These are phyloP conservation scores for Amphiduros pacificus DNA, from an alignment of 2,888 invertebrate genomes.

Conservation along the genomic window DNA sequence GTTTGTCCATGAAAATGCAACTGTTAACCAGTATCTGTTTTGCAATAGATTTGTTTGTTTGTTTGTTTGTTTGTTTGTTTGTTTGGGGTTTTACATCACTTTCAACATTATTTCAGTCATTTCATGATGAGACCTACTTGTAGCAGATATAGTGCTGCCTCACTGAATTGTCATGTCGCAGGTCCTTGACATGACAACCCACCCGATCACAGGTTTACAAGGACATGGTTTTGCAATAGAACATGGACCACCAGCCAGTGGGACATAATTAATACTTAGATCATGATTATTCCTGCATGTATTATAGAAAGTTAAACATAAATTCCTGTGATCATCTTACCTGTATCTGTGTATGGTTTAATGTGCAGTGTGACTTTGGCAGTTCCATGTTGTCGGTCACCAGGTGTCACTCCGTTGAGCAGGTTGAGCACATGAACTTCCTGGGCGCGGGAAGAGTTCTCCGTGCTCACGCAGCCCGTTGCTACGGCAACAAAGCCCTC, in stretches of 20 bases:
- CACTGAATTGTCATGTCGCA: too few species aligned
- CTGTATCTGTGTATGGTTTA: background rate
- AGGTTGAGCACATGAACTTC: background rate
- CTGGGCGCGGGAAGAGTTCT: background rate
- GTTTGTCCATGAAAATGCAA: too few species aligned
- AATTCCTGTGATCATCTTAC: background rate
- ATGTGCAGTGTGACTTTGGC: background rate
- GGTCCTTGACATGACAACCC: too few species aligned
- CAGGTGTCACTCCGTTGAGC: background rate
- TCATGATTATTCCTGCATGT: background rate
- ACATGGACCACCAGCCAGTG: too few species aligned
- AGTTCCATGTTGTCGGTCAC: too few species aligned
- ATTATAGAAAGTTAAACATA: background rate
- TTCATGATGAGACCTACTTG: too few species aligned
- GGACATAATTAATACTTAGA: background rate
- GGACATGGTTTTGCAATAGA: background rate
- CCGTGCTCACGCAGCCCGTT: background rate
- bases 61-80: too few species aligned
- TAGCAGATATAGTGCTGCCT: too few species aligned
- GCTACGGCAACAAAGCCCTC: background rate
- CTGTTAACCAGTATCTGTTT: too few species aligned
- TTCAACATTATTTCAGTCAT: too few species aligned
- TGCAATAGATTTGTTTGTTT: too few species aligned
- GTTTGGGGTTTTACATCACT: too few species aligned
- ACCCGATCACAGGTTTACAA: background rate